A percentile compares a stretch with the other conserved stretches of the same genome.
phyloP scores from a whole-genome alignment of 2,113 vertebrate genomes.

The Rostratula benghalensis region DNA sequence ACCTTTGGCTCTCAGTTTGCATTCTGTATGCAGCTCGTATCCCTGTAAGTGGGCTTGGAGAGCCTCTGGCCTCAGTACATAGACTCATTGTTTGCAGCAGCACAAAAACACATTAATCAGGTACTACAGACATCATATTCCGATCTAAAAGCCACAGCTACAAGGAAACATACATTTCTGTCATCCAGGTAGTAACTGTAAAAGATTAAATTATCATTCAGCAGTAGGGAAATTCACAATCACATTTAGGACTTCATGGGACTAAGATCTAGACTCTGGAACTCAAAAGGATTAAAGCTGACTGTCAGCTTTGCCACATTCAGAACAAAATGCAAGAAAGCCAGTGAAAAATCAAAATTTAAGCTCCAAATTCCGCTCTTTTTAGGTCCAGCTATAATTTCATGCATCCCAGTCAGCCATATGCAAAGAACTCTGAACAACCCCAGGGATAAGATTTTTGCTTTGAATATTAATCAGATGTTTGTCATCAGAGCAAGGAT shows the following conservation, averaged over 20 bases:
- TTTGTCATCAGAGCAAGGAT: neutral
- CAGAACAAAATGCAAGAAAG: neutral
- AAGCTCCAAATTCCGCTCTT: neutral
- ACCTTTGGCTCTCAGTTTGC: neutral
- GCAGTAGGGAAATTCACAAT: neutral
- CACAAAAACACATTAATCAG: neutral
- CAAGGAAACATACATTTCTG: neutral
- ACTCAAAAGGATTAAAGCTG: neutral
- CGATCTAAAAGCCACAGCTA: neutral
- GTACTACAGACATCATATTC: neutral
- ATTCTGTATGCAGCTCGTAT: neutral
- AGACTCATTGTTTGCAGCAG: neutral
- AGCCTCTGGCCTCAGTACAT: neutral
- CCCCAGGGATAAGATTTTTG: neutral
- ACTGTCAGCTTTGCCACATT: neutral
- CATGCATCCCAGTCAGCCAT: neutral
- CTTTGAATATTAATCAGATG: neutral
- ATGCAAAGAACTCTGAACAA: neutral
- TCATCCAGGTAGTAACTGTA: neutral
- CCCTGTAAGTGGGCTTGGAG: neutral
- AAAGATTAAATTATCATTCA: neutral
- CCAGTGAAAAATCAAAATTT: neutral
- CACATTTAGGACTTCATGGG: neutral
- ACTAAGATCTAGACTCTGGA: neutral
- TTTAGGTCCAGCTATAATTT: neutral